phyloP scores from a whole-genome alignment of 2,113 vertebrate species.

The Lampris megalopsis region DNA sequence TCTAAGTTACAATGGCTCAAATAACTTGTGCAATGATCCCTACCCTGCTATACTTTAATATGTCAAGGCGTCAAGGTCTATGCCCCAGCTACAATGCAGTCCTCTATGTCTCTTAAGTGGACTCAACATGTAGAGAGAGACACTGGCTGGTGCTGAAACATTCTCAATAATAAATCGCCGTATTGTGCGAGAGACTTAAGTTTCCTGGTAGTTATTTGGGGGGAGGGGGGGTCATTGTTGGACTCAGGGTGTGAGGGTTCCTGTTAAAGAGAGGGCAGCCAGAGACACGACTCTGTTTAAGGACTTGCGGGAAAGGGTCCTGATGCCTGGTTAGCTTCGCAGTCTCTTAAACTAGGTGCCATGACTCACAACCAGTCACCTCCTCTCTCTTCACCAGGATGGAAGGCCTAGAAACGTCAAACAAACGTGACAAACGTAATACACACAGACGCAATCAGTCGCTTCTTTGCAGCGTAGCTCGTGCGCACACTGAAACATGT shows the following conservation, averaged over 20 bases:
- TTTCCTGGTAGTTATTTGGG: not conserved
- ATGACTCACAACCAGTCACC: not conserved
- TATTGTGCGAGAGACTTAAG: not conserved
- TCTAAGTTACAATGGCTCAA: constrained; percentile 10
- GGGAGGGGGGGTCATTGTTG: constrained; percentile 10
- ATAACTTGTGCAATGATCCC: constrained; percentile 1
- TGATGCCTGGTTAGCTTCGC: not conserved
- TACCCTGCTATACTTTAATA: not conserved
- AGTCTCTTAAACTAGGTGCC: not conserved
- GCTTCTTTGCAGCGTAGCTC: constrained; percentile 10
- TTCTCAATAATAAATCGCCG: not conserved
- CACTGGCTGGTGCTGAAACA: not conserved
- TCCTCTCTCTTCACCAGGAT: not conserved
- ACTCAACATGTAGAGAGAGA: not conserved
- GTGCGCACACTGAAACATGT: constrained; percentile 19
- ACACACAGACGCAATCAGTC: constrained; percentile 17
- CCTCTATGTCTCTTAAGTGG: constrained; percentile 7
- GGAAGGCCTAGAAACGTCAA: not conserved
- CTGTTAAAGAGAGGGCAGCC: constrained; percentile 7
- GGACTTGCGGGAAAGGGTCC: not conserved
- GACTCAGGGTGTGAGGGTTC: constrained; percentile 5
- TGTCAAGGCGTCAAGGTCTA: too few species aligned
- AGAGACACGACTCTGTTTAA: not conserved
- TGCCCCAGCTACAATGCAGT: not conserved
- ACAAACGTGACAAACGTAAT: constrained; percentile 7